phyloP scores from a whole-genome alignment of 2,113 vertebrate genomes.

The Chelonoidis abingdonii region DNA sequence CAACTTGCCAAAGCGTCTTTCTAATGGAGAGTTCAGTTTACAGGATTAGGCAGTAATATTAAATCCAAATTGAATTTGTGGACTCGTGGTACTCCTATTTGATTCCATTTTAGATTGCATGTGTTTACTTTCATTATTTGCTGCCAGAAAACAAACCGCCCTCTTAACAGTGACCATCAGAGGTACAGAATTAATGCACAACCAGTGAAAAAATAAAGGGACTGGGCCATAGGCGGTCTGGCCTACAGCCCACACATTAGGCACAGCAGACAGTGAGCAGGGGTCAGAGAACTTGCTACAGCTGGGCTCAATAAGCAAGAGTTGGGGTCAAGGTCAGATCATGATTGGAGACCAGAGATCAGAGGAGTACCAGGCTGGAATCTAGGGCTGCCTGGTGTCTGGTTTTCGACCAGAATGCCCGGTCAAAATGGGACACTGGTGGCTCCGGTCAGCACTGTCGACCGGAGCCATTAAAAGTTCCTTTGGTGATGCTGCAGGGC shows the following conservation, averaged over 20 bases:
- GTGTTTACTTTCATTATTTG: conserved; percentile 63
- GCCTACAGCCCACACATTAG: neutral
- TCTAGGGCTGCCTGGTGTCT: too few species aligned
- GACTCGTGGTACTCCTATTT: conserved; percentile 45
- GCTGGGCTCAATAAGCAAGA: neutral
- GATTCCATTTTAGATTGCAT: conserved; percentile 63
- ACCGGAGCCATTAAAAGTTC: too few species aligned
- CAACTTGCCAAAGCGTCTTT: conserved; percentile 40
- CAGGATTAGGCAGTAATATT: conserved; percentile 53
- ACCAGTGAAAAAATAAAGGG: conserved; percentile 1
- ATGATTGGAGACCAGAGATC: neutral
- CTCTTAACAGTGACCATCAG: conserved; percentile 8
- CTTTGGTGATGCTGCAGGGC: too few species aligned
- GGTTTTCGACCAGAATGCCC: too few species aligned
- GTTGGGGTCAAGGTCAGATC: neutral
- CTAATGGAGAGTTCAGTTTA: conserved; percentile 55
- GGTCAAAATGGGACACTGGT: too few species aligned
- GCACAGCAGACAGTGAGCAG: neutral
- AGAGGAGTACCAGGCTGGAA: neutral
- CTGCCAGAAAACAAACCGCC: conserved; percentile 39
- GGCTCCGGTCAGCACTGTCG: too few species aligned
- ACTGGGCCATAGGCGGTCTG: neutral
- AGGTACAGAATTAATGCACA: neutral
- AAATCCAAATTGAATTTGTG: conserved; percentile 66
- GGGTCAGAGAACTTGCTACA: neutral